Evolutionary conservation across 2,797 vertebrate genomes (phyloP), one percentile per base, ranked within the genome.

Genomic region (Cirrhinus molitorella): DNA sequence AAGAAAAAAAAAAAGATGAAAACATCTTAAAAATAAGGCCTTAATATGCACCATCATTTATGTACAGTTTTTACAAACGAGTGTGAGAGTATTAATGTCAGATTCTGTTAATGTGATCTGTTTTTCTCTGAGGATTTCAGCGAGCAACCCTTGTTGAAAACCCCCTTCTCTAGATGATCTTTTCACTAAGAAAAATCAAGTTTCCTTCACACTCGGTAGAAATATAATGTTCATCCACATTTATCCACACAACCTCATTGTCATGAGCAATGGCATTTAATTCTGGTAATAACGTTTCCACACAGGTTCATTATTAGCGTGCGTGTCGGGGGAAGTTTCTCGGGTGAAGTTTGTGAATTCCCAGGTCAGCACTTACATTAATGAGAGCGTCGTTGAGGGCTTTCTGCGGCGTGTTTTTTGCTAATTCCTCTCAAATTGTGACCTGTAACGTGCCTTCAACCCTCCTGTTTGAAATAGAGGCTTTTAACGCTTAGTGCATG

Each of bases 351-450:
- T 81, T 78, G 67, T 57, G 68, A 83, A 88, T 73, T 87, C 63
- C 59, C 79, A 84, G 87, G 85, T 88, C 87, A 88, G 87, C 87
- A 70, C 77, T 81, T 87, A 87, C 72, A 88, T 85, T 85, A 86
- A 77, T 70, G 28, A 75, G 67, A 49, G 59, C 28, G 34, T 66
- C 45, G 49, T 73, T 53, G 28, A 75, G 57, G 53, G 25, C 53
- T 80, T 76, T 57, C 65, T 16, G 8, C 89, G 88, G 89, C 90
- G 80, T 91, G 91, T 94, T 93, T 93, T 89, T 84, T 68, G 85
- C 87, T 94, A 95, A 95, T 94, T 94, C 94, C 92, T 81, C 88
- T 88, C 89, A 86, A 87, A 87, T 89, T 87, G 70, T 89, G 89
- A 92, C 89, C 92, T 70, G 85, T 85, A 82, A 85, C 90, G 88